Evolutionary conservation across 1,140 invertebrate species (phyloP), one percentile per base, ranked within the genome.

Genomic region (Samia ricini): DNA sequence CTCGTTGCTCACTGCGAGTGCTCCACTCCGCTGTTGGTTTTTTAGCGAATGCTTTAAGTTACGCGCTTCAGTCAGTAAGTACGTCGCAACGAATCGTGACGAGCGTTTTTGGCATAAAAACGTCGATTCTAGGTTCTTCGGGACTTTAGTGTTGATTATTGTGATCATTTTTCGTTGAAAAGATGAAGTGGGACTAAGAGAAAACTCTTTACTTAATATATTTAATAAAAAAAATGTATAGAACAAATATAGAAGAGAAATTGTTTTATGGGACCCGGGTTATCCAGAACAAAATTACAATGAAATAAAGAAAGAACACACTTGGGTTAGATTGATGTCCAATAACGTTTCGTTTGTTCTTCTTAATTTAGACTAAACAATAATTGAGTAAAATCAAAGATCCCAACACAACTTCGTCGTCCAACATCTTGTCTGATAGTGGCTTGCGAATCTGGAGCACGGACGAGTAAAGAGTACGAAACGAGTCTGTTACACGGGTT

Each of bases 401-500:
- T 66, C 15, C 60, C 56, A 65, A 69, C 51, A 52, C 60, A 60
- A 15, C 62, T 52, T 64, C 62, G 55, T 54, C 61, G 56, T 65
- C 65, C 24, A 65, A 56, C 60, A 68, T 71, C 59, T 61, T 59
- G 50, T 49, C 15, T 55, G 33, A 56, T 15, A 65, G 52, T 56
- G 15, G 18, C 58, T 23, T 19, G 58, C 36, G 23, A 84, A 79
- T 71, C 8, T 64, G 33, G 20, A 60, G 49, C 26, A 51, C 49
- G 21, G 48, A 54, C 15, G 48, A 49, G 48, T 12, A 49, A 49
- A 49, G 15, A 49, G 15, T 4, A 33, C 24, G 12, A 61, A 56
- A 68, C 66, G 69, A 66, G 60, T 63, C 63, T 68, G 66, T 68
- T 68, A 72, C 63, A 58, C 62, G 50, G 70, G 56, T 68, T 69